A percentile compares a stretch with the other conserved stretches of the same genome.
Evolutionary conservation across 2,797 vertebrate species (phyloP).

Genomic region (Mycteria americana): DNA sequence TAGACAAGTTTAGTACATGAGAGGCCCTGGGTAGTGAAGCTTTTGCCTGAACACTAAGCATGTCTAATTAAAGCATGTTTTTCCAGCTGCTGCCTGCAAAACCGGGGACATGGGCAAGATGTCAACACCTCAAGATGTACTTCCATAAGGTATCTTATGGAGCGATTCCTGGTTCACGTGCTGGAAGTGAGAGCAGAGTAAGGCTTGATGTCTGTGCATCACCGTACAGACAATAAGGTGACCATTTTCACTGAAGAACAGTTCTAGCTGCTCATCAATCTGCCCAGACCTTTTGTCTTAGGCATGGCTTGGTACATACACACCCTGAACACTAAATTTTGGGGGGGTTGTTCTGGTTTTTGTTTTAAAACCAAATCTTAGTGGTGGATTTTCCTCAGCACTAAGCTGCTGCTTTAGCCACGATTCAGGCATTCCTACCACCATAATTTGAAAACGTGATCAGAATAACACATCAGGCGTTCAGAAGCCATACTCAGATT

Average conservation of each 20-base stretch:
- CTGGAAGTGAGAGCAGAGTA: background rate
- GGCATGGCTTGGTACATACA: background rate
- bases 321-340: background rate
- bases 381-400: background rate
- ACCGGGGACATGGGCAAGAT: background rate
- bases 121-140: background rate
- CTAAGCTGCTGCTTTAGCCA: background rate
- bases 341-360: rapidly evolving
- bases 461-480: background rate
- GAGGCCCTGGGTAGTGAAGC: background rate
- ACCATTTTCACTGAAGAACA: background rate
- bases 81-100: background rate
- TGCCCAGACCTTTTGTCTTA: background rate
- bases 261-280: background rate
- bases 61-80: background rate
- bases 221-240: background rate
- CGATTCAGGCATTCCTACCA: background rate
- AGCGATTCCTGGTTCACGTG: background rate
- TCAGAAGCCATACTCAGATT: background rate
- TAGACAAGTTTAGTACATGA: background rate
- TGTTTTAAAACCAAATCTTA: background rate
- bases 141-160: background rate
- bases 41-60: background rate
- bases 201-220: background rate
- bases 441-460: background rate